These are phyloP conservation scores for Pristionchus japonicus DNA, from an alignment of 2,888 invertebrate genomes.

Conservation along the genomic window DNA sequence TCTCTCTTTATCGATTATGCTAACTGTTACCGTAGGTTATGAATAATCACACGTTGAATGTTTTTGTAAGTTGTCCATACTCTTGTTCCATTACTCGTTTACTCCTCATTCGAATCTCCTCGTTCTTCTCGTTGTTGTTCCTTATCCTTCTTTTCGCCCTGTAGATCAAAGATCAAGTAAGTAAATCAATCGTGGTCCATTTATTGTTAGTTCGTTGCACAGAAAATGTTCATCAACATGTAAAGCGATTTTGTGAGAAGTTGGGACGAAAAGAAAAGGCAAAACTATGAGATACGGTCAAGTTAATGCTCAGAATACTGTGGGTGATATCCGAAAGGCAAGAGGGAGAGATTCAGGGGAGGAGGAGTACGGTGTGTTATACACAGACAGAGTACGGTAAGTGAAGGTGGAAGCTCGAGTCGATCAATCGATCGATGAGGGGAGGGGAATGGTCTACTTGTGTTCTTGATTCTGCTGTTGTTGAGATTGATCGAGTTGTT, in stretches of 20 bases:
- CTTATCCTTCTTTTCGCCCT: constrained; percentile 4
- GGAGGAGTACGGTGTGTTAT: constrained; percentile 31
- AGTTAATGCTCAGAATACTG: constrained; percentile 30
- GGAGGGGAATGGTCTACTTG: constrained; percentile 36
- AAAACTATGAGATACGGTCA: constrained; percentile 21
- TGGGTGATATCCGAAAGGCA: constrained; percentile 31
- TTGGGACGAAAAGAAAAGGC: neutral
- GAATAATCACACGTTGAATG: neutral
- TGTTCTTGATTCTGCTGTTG: constrained; percentile 10
- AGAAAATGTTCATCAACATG: neutral
- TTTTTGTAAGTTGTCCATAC: neutral
- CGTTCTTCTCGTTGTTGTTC: neutral
- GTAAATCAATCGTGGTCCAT: neutral
- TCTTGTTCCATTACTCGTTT: neutral
- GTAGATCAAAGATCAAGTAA: neutral
- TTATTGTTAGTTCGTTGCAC: constrained; percentile 31
- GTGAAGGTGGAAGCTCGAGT: constrained; percentile 23
- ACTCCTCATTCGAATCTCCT: neutral
- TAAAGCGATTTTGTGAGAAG: constrained; percentile 36
- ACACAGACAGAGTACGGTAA: constrained; percentile 34
- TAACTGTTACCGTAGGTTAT: neutral
- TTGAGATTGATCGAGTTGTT: constrained; percentile 39
- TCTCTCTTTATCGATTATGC: neutral
- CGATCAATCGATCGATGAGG: neutral
- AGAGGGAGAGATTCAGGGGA: neutral